Conservation (phyloP, 2,113 vertebrate species). For the Pipa parva region DNA sequence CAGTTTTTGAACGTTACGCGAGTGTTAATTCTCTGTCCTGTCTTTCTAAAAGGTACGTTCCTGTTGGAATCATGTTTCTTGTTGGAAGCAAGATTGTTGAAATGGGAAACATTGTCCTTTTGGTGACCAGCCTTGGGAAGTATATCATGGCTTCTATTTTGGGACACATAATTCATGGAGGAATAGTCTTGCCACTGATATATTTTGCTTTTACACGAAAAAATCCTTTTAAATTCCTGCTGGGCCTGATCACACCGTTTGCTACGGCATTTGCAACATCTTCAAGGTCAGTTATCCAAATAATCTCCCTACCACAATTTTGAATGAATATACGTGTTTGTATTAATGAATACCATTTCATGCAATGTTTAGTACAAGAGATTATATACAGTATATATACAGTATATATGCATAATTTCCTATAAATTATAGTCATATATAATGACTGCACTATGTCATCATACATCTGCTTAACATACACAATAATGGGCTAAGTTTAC, state of each 20-base stretch:
- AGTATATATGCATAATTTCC: too few species aligned
- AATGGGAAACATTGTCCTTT: slow-evolving; percentile 85
- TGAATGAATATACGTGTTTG: too few species aligned
- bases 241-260: slow-evolving; percentile 89
- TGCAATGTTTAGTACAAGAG: too few species aligned
- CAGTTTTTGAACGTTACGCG: too few species aligned
- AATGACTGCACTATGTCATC: too few species aligned
- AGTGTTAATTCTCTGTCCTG: too few species aligned
- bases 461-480: too few species aligned
- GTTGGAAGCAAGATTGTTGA: slow-evolving; percentile 97
- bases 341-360: too few species aligned
- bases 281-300: slow-evolving; percentile 77
- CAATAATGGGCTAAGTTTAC: too few species aligned
- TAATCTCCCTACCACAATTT: too few species aligned
- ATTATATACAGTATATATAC: too few species aligned
- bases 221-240: slow-evolving; percentile 89
- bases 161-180: slow-evolving; percentile 93
- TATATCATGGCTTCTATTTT: slow-evolving; percentile 93
- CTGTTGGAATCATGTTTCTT: slow-evolving; percentile 93
- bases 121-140: slow-evolving; percentile 93
- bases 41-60: slow-evolving; percentile 81
- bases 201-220: slow-evolving; percentile 87
- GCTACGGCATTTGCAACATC: slow-evolving; percentile 94
- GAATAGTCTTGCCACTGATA: slow-evolving; percentile 85
- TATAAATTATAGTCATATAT: too few species aligned